These are phyloP conservation scores for Tanypteryx hageni DNA, from an alignment of 2,888 invertebrate species.

Conservation along the genomic window DNA sequence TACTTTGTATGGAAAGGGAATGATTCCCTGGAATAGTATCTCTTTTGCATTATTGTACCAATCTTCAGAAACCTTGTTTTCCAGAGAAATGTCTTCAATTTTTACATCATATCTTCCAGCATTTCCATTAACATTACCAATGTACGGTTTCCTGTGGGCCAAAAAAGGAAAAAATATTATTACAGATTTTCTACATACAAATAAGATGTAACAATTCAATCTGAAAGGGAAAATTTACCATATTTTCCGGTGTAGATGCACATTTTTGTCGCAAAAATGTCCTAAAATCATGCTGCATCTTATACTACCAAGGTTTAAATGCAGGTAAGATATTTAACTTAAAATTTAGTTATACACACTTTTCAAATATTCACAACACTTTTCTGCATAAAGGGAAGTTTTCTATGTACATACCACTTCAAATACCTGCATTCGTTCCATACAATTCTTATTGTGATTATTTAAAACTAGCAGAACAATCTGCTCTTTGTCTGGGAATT, in stretches of 20 bases:
- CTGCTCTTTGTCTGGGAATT: too few species aligned
- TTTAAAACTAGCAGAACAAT: not conserved
- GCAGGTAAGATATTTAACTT: not conserved
- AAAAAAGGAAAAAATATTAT: not conserved
- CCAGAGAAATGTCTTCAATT: not conserved
- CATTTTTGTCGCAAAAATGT: too few species aligned
- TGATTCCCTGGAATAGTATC: slow-evolving; percentile 75
- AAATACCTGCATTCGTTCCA: not conserved
- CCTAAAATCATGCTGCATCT: too few species aligned
- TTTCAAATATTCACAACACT: not conserved
- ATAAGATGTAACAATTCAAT: too few species aligned
- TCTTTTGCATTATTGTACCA: slow-evolving; percentile 57
- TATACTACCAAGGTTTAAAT: too few species aligned
- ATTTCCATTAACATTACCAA: not conserved
- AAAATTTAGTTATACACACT: not conserved
- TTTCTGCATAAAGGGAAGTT: too few species aligned
- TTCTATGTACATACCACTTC: too few species aligned
- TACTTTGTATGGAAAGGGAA: slow-evolving; percentile 95
- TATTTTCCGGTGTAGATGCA: not conserved
- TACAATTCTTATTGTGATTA: not conserved
- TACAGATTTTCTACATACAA: too few species aligned
- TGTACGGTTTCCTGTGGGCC: not conserved
- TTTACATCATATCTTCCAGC: slow-evolving; percentile 3
- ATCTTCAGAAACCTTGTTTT: slow-evolving; percentile 8
- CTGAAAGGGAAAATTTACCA: too few species aligned